A percentile compares a stretch with the other conserved stretches of the same genome.
phyloP scores from a whole-genome alignment of 1,140 invertebrate genomes.

The Calephelis nemesis region DNA sequence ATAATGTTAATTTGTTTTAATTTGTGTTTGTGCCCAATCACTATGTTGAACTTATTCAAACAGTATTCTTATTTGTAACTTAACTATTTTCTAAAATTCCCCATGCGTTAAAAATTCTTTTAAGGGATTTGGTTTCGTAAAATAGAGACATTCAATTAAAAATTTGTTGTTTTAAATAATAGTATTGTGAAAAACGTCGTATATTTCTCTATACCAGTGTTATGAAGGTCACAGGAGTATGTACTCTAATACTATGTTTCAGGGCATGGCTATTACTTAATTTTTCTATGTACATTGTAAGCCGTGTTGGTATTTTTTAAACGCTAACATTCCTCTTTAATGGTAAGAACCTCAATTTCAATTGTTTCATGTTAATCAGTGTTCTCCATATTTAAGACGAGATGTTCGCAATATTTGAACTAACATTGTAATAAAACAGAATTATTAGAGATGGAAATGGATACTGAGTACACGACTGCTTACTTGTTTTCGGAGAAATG shows the following conservation, averaged over 20 bases:
- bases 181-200: constrained; percentile 1
- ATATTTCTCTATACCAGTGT: constrained; percentile 1
- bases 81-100: background rate
- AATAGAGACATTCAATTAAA: constrained; percentile 48
- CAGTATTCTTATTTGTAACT: too few relatives aligned
- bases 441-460: constrained; percentile 6
- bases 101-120: background rate
- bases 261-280: constrained; percentile 7
- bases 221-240: background rate
- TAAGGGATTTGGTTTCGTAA: constrained; percentile 42
- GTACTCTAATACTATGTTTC: constrained; percentile 4
- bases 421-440: constrained; percentile 3
- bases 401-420: background rate
- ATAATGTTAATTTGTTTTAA: background rate
- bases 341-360: constrained; percentile 9
- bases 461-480: too few relatives aligned
- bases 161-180: constrained; percentile 29
- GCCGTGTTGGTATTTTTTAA: constrained; percentile 56
- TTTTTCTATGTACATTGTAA: constrained; percentile 2
- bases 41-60: background rate
- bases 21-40: background rate
- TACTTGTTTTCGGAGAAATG: too few relatives aligned
- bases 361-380: constrained; percentile 13
- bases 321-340: constrained; percentile 72
- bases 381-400: background rate